Evolutionary conservation across 2,888 invertebrate genomes (phyloP).

Genomic region (Drosophila macrospina): DNA sequence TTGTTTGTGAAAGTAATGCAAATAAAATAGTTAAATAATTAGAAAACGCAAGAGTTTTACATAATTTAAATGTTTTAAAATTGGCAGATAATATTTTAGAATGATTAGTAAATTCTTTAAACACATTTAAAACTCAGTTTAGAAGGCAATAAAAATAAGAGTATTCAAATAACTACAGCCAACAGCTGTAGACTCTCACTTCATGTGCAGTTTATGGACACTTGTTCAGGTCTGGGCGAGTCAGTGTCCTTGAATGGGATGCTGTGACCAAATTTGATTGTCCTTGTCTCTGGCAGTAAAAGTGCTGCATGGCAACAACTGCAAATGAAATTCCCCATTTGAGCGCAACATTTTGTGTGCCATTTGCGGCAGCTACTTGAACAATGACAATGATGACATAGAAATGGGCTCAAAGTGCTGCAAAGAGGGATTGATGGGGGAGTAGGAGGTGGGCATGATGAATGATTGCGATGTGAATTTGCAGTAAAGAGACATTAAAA

Average conservation of each 20-base stretch:
- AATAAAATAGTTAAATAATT: no score
- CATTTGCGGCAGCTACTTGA: slow-evolving; percentile 50
- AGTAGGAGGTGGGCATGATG: slow-evolving; percentile 33
- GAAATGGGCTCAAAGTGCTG: slow-evolving; percentile 26
- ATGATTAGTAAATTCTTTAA: no score
- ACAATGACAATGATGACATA: slow-evolving; percentile 58
- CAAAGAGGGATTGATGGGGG: background rate
- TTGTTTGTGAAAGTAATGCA: no score
- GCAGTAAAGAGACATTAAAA: slow-evolving; percentile 69
- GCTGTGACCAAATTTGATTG: slow-evolving; percentile 30
- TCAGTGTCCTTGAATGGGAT: slow-evolving; percentile 15
- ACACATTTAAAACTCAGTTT: no score
- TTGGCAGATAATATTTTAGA: no score
- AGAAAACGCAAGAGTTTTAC: no score
- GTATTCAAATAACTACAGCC: no score
- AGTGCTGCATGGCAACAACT: slow-evolving; percentile 17
- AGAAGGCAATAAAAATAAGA: no score
- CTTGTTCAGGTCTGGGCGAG: background rate
- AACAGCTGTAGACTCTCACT: background rate
- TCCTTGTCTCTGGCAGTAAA: slow-evolving; percentile 43
- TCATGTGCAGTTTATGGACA: background rate
- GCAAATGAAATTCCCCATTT: slow-evolving; percentile 32
- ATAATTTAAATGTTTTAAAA: no score
- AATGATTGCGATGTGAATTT: slow-evolving; percentile 61
- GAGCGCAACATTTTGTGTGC: slow-evolving; percentile 23